Evolutionary conservation across 2,888 invertebrate genomes (phyloP).

Genomic region (Volucella zonaria): DNA sequence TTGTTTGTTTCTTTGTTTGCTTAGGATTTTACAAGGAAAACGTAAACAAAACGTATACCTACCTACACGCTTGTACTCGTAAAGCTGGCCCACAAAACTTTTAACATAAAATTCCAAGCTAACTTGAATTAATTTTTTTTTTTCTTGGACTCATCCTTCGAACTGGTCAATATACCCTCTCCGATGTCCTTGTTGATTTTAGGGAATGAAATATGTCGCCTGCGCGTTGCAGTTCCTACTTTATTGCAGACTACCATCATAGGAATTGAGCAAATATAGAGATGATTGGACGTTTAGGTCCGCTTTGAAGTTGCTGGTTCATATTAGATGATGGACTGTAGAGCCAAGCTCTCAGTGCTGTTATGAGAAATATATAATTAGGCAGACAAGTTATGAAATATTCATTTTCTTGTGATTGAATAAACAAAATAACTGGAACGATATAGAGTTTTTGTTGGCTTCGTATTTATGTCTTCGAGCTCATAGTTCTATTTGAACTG

Average conservation of each 20-base stretch:
- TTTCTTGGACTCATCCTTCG: constrained; percentile 25
- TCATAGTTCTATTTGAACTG: constrained; percentile 24
- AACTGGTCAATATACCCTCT: background rate
- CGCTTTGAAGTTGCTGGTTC: constrained; percentile 54
- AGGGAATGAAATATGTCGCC: constrained; percentile 34
- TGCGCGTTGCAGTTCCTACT: constrained; percentile 43
- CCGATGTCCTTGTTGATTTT: constrained; percentile 16
- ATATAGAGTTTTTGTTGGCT: constrained; percentile 7
- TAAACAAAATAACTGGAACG: constrained; percentile 1
- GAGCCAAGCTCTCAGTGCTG: constrained; percentile 35
- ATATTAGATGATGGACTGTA: constrained; percentile 13
- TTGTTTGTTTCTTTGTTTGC: constrained; percentile 50
- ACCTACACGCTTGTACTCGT: constrained; percentile 13
- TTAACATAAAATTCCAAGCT: constrained; percentile 5
- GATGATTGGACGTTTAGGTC: constrained; percentile 51
- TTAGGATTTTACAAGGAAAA: constrained; percentile 59
- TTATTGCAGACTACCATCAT: constrained; percentile 40
- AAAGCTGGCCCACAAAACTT: constrained; percentile 12
- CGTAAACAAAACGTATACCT: constrained; percentile 42
- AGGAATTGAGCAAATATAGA: constrained; percentile 49
- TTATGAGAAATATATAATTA: constrained; percentile 53
- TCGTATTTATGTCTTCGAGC: constrained; percentile 2
- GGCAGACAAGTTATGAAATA: constrained; percentile 63
- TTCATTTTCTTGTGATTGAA: constrained; percentile 55
- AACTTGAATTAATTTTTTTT: constrained; percentile 16